Evolutionary conservation across 2,797 vertebrate genomes (phyloP).

Genomic region (Ctenosaura bakeri): DNA sequence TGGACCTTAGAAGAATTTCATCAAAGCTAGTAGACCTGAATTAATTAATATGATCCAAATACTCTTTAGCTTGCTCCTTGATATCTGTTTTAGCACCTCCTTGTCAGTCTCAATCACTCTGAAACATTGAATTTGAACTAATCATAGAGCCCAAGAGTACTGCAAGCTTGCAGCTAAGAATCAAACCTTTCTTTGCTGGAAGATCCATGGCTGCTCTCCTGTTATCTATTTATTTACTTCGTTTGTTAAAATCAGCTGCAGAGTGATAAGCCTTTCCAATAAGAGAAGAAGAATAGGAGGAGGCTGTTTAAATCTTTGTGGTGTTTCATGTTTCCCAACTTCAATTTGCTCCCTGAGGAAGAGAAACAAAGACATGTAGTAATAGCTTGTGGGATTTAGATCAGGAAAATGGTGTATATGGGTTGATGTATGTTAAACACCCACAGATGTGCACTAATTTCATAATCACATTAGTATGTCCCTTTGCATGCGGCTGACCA

Average conservation of each 20-base stretch:
- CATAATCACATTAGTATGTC: background rate
- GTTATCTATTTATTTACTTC: background rate
- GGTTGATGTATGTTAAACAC: background rate
- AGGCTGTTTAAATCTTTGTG: background rate
- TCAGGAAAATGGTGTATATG: background rate
- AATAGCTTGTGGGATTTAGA: background rate
- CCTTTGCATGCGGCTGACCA: no score
- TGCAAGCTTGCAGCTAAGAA: background rate
- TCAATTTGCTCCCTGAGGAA: background rate
- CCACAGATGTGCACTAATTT: background rate
- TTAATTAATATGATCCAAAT: background rate
- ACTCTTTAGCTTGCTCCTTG: background rate
- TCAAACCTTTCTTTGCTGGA: background rate
- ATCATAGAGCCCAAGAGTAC: background rate
- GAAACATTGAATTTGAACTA: background rate
- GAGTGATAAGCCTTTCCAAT: background rate
- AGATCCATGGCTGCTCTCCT: background rate
- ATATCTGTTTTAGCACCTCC: background rate
- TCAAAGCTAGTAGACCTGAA: constrained; percentile 2
- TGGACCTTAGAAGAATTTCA: background rate
- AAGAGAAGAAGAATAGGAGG: background rate
- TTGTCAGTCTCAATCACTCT: background rate
- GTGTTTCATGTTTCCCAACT: background rate
- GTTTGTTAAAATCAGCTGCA: background rate
- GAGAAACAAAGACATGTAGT: background rate